Evolutionary conservation across 1,140 invertebrate genomes (phyloP).

Genomic region (Brachionus koreanus): DNA sequence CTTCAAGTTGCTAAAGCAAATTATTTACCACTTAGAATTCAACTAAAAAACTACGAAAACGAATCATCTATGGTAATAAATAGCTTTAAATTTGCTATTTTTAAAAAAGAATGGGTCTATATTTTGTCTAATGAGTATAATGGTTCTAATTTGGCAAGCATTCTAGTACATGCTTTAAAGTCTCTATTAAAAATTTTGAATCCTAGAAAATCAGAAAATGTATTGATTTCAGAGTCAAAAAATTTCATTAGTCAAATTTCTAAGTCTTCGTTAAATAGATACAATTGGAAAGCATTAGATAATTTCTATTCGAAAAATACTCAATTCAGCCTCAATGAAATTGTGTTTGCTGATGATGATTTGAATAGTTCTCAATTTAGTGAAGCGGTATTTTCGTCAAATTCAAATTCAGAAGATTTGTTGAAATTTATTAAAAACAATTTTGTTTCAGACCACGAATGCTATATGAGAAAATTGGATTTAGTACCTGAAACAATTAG

Average conservation of each 20-base stretch:
- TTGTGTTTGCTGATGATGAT: constrained; percentile 28
- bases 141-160: background rate
- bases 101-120: constrained; percentile 8
- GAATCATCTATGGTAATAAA: background rate
- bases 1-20: constrained; percentile 1
- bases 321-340: background rate
- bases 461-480: background rate
- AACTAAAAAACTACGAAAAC: background rate
- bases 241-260: background rate
- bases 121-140: background rate
- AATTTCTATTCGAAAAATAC: background rate
- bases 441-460: constrained; percentile 8
- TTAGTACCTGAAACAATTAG: background rate
- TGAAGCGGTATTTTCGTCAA: background rate
- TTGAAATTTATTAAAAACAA: background rate
- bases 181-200: background rate
- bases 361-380: background rate
- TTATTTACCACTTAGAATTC: background rate
- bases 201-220: background rate
- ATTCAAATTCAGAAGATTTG: background rate
- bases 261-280: background rate
- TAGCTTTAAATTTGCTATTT: background rate
- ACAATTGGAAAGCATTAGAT: background rate
- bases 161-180: background rate
- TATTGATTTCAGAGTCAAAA: background rate